Evolutionary conservation across 2,797 vertebrate species (phyloP), one percentile per base, ranked within the genome.

Genomic region (Myripristis murdjan): DNA sequence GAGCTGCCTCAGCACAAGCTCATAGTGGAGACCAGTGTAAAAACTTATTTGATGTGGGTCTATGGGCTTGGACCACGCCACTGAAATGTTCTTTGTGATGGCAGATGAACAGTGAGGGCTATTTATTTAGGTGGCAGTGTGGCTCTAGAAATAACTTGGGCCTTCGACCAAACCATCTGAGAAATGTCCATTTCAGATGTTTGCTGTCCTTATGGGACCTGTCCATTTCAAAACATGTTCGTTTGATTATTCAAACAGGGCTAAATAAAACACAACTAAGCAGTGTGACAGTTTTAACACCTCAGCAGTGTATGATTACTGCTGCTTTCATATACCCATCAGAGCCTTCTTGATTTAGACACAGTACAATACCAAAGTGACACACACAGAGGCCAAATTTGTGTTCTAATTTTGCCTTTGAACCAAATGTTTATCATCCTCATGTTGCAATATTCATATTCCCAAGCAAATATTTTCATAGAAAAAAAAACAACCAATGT

Each of bases 1-100:
- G 81, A 70, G 78, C 75, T 89, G 77, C 77, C 78, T 78, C 83
- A 91, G 85, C 81, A 87, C 54, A 76, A 79, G 80, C 68, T 83
- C 65, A 63, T 62, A 87, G 75, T 47, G n/a, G 72, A 90, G 69
- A 65, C 70, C 77, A 73, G 80, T 62, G 71, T 76, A 72, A 60
- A 57, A 77, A 75, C 10, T 35, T 49, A 81, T 88, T 90, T 94
- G 89, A 94, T 93, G 92, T 94, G 93, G 91, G 88, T 79, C 81
- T 83, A 37, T 60, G 73, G 82, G 81, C 79, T 83, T 31, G 67
- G 77, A 78, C 62, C 65, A 56, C 63, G 79, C 80, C 77, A 75
- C 87, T 84, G 78, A 77, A 56, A 72, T 77, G 78, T 75, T 84
- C 88, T 87, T 79, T 83, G 87, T 81, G 84, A 87, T 80, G 77